A percentile compares a stretch with the other conserved stretches of the same genome.
Evolutionary conservation across 92 coral and sea anemone species (phyloP).

Genomic region (Bergia puertoricense): DNA sequence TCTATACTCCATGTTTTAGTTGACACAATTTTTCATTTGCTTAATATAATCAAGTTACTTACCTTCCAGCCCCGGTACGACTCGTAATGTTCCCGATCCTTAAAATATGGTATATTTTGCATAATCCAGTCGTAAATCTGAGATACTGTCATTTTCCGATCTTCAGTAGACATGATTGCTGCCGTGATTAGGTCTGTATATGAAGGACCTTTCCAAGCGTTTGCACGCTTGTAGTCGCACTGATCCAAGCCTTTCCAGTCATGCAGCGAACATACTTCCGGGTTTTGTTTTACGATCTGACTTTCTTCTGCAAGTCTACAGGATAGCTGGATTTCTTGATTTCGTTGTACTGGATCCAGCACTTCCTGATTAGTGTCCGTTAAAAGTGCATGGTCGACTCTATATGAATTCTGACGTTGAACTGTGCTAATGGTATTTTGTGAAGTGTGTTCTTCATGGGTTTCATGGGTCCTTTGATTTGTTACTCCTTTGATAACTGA

Average conservation of each 20-base stretch:
- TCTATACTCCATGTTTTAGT: background rate
- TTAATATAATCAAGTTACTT: background rate
- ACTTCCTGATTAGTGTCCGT: background rate
- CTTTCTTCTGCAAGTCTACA: background rate
- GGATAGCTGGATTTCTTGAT: background rate
- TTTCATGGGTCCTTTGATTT: background rate
- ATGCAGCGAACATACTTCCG: slow-evolving; percentile 12
- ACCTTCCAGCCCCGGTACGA: slow-evolving; percentile 92
- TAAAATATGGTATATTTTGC: slow-evolving; percentile 70
- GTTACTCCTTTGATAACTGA: background rate
- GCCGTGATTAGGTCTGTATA: slow-evolving; percentile 78
- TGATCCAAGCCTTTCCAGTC: background rate
- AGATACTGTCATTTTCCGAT: slow-evolving; percentile 65
- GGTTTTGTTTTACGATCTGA: background rate
- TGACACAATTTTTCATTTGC: background rate
- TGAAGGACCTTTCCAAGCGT: slow-evolving; percentile 83
- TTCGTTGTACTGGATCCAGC: background rate
- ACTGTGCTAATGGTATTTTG: background rate
- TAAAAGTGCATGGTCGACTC: background rate
- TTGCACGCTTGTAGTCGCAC: slow-evolving; percentile 20
- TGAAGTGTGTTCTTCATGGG: background rate
- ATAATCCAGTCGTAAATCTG: slow-evolving; percentile 84
- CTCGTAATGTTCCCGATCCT: slow-evolving; percentile 67
- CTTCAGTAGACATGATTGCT: slow-evolving; percentile 64
- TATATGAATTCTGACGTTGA: slow-evolving; percentile 3